Percentiles rank a stretch among this genome's conserved stretches.
Conservation (phyloP, 64 coral and sea anemone genomes). For the Dendrophyllia cribrosa region DNA sequence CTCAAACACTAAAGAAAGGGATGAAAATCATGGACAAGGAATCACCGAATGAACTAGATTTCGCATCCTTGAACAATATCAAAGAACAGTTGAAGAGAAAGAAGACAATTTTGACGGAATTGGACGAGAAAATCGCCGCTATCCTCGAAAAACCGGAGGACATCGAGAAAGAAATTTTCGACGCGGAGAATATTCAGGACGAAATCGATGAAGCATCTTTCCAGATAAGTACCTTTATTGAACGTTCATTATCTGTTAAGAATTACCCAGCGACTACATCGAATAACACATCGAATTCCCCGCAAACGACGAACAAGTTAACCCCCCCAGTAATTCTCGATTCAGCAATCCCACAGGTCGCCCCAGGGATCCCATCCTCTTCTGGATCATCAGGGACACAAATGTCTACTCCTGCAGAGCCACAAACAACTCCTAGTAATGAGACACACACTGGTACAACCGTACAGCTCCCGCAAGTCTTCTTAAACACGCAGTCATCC, state of each 20-base stretch:
- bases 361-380: too few species aligned
- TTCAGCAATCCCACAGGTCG: too few species aligned
- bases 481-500: too few species aligned
- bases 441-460: too few species aligned
- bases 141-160: constrained; percentile 62
- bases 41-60: constrained; percentile 7
- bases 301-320: background rate
- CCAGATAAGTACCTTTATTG: constrained; percentile 64
- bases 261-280: background rate
- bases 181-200: constrained; percentile 46
- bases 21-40: constrained; percentile 28
- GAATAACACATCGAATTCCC: too few species aligned
- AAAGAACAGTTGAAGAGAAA: constrained; percentile 62
- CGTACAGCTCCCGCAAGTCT: too few species aligned
- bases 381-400: too few species aligned
- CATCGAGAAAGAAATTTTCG: constrained; percentile 56
- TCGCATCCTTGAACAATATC: constrained; percentile 39
- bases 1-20: constrained; percentile 29
- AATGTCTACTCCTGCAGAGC: too few species aligned
- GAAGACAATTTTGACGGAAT: constrained; percentile 19
- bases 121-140: constrained; percentile 47
- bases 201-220: constrained; percentile 44
- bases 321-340: too few species aligned
- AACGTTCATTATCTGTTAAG: background rate
- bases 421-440: too few species aligned